These are phyloP conservation scores for Nasonia giraulti DNA, from an alignment of 1,140 invertebrate species.

Conservation along the genomic window DNA sequence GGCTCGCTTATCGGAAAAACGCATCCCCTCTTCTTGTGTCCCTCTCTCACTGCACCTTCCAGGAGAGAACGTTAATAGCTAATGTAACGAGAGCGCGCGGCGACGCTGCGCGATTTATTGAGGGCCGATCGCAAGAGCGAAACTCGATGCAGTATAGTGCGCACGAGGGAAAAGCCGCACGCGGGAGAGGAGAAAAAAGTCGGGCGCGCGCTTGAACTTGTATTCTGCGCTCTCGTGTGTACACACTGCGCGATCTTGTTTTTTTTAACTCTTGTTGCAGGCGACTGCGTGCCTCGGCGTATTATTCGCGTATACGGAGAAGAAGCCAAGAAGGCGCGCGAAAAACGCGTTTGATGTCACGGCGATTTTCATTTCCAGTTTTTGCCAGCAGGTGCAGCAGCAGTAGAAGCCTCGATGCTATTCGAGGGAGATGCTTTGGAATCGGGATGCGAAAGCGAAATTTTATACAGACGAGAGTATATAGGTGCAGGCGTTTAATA, in stretches of 20 bases:
- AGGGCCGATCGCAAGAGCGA: background rate
- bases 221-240: background rate
- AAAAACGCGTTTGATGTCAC: background rate
- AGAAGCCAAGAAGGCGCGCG: background rate
- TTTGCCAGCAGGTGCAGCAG: background rate
- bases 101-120: constrained; percentile 2
- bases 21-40: background rate
- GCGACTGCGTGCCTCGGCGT: background rate
- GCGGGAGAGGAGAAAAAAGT: background rate
- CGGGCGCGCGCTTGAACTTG: constrained; percentile 18
- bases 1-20: constrained; percentile 11
- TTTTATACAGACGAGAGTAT: background rate
- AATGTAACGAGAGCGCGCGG: constrained; percentile 8
- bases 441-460: background rate
- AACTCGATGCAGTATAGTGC: background rate
- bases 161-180: background rate
- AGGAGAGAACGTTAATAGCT: background rate
- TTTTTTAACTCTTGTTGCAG: background rate
- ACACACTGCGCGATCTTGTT: background rate
- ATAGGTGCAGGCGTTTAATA: no score
- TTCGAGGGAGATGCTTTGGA: background rate
- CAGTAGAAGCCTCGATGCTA: no score
- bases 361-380: constrained; percentile 1
- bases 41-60: background rate
- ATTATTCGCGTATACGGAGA: no score